Evolutionary conservation across 2,888 invertebrate genomes (phyloP), one percentile per base, ranked within the genome.

Genomic region (Aproaerema taeniolella): DNA sequence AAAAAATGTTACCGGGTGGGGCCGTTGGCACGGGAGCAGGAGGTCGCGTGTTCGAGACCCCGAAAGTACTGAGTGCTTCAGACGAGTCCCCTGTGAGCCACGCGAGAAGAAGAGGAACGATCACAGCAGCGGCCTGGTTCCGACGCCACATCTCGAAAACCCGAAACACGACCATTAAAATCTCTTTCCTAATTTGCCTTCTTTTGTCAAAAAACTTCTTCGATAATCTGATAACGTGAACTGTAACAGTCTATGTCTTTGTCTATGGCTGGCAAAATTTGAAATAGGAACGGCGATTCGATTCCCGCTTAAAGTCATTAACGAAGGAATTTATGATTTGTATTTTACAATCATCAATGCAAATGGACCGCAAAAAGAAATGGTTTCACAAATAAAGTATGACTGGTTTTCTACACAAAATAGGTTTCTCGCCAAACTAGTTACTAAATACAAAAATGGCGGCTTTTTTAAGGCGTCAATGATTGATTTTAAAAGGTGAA

Each of bases 41-140:
- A 33, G 88, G 86, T 49, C 86, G 83, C 29, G 90, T 88, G 61
- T 88, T 91, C 11, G 90, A 89, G 55, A 92, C 91, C 31, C 92
- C 91, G 57, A 92, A 92, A 25, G 92, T 91, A 42, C 91, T 91
- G 47, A 92, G 78, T n/a, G 91, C 91, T 55, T 90, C 88, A 1
- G 90, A 89, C 10, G 81, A 79, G 37, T 79, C 75, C 7, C 86
- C 78, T 4, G 79, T 73, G 33, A 80, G 56, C 54, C 74, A 76
- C 25, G 68, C 63, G 54, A 80, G 55, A 46, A 79, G 62, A 36
- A 80, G 52, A 32, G 73, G 68, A 44, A 76, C 60, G 40, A 75
- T 67, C 46, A 74, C 51, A 33, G 70, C 67, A 25, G 73, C 76
- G 12, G 70, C 77, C 59, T 73, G 68, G 46, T 59, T 61, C 38